Evolutionary conservation across 1,140 invertebrate genomes (phyloP).

Genomic region (Ceratitis capitata): DNA sequence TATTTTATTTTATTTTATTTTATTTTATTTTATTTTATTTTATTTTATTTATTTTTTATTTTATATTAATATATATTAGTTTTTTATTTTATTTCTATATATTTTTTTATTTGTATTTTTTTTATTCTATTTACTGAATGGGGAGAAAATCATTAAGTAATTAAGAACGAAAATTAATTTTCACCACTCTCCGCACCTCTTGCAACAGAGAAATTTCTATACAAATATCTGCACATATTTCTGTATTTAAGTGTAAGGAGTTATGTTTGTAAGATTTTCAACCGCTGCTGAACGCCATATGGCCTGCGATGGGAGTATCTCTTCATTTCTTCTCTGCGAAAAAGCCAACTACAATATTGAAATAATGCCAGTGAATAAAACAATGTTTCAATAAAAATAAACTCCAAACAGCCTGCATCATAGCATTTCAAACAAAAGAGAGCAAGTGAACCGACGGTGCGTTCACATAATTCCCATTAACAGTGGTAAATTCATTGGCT

Average conservation of each 20-base stretch:
- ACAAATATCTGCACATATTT: too few relatives aligned
- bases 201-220: not conserved
- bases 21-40: too few relatives aligned
- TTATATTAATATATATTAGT: too few relatives aligned
- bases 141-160: not conserved
- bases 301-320: not conserved
- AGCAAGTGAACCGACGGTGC: not conserved
- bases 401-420: not conserved
- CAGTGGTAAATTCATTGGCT: not conserved
- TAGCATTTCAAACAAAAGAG: not conserved
- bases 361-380: not conserved
- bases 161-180: not conserved
- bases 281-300: not conserved
- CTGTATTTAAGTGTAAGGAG: too few relatives aligned
- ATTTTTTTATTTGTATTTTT: too few relatives aligned
- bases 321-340: not conserved
- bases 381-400: not conserved
- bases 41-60: too few relatives aligned
- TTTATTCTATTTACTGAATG: too few relatives aligned
- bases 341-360: not conserved
- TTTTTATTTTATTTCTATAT: too few relatives aligned
- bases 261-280: not conserved
- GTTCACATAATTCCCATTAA: constrained; percentile 4
- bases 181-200: not conserved
- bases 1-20: too few relatives aligned